Evolutionary conservation across 1,140 invertebrate genomes (phyloP).

Genomic region (Arion vulgaris): DNA sequence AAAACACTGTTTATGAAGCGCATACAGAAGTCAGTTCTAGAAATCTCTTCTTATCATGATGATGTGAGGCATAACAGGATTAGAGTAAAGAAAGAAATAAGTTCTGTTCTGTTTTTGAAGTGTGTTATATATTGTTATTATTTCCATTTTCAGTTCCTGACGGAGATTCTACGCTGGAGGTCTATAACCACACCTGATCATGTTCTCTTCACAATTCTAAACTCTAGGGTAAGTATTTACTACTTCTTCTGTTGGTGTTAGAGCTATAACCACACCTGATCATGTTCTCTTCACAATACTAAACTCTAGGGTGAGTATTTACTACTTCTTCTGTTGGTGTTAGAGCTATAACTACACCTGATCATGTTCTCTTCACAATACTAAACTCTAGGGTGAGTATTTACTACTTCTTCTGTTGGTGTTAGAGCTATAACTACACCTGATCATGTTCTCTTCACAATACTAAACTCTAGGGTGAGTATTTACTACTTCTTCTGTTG

Average conservation of each 20-base stretch:
- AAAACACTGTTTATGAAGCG: too few relatives aligned
- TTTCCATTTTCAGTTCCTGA: constrained; percentile 96
- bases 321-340: not conserved
- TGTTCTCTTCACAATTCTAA: constrained; percentile 96
- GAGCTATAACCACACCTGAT: constrained; percentile 93
- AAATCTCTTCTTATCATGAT: too few relatives aligned
- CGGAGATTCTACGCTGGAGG: constrained; percentile 96
- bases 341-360: constrained; percentile 91
- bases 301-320: constrained; percentile 83
- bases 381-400: constrained; percentile 87
- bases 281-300: constrained; percentile 97
- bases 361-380: constrained; percentile 97
- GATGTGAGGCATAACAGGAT: too few relatives aligned
- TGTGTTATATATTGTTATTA: too few relatives aligned
- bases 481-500: not conserved
- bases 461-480: constrained; percentile 89
- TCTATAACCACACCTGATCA: constrained; percentile 96
- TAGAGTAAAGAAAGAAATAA: too few relatives aligned
- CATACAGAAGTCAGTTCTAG: too few relatives aligned
- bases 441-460: constrained; percentile 97
- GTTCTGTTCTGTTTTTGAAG: too few relatives aligned
- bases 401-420: not conserved
- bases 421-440: constrained; percentile 89
- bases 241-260: constrained; percentile 46
- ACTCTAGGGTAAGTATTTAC: constrained; percentile 81